Evolutionary conservation across 2,888 invertebrate species (phyloP).

Genomic region (Sphecodes monilicornis): DNA sequence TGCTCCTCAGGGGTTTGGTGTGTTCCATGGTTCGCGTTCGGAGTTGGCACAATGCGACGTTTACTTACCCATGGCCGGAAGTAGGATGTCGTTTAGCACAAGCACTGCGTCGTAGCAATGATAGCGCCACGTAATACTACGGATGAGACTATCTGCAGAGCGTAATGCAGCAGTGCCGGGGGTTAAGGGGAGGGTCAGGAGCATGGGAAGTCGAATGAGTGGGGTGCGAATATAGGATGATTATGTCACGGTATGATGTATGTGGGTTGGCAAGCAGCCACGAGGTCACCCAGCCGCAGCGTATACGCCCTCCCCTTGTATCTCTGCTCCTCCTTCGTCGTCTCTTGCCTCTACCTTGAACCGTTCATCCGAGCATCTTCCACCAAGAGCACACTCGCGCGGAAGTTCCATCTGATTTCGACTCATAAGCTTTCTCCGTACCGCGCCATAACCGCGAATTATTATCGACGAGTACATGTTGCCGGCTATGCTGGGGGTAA

Average conservation of each 20-base stretch:
- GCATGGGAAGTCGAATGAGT: slow-evolving; percentile 74
- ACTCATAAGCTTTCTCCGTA: slow-evolving; percentile 20
- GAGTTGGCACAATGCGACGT: slow-evolving; percentile 52
- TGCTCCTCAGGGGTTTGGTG: neutral
- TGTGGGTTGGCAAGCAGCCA: slow-evolving; percentile 78
- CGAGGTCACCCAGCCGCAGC: slow-evolving; percentile 71
- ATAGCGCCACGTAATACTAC: slow-evolving; percentile 73
- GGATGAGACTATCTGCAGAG: slow-evolving; percentile 71
- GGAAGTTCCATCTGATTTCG: slow-evolving; percentile 44
- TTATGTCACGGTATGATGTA: slow-evolving; percentile 80
- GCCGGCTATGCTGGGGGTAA: slow-evolving; percentile 26
- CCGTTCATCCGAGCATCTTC: slow-evolving; percentile 50
- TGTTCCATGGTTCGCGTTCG: slow-evolving; percentile 32
- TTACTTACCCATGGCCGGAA: slow-evolving; percentile 60
- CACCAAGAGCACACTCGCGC: slow-evolving; percentile 27
- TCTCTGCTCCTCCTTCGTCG: slow-evolving; percentile 37
- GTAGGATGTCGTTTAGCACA: slow-evolving; percentile 67
- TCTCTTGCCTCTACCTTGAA: slow-evolving; percentile 3
- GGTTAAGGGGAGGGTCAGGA: slow-evolving; percentile 37
- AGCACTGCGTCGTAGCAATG: slow-evolving; percentile 65
- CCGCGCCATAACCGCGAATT: slow-evolving; percentile 35
- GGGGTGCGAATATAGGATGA: slow-evolving; percentile 78
- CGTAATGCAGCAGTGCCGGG: slow-evolving; percentile 70
- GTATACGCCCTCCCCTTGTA: slow-evolving; percentile 30
- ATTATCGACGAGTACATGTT: slow-evolving; percentile 34